These are phyloP conservation scores for Eurytoma adleriae DNA, from an alignment of 2,888 invertebrate species.

Conservation along the genomic window DNA sequence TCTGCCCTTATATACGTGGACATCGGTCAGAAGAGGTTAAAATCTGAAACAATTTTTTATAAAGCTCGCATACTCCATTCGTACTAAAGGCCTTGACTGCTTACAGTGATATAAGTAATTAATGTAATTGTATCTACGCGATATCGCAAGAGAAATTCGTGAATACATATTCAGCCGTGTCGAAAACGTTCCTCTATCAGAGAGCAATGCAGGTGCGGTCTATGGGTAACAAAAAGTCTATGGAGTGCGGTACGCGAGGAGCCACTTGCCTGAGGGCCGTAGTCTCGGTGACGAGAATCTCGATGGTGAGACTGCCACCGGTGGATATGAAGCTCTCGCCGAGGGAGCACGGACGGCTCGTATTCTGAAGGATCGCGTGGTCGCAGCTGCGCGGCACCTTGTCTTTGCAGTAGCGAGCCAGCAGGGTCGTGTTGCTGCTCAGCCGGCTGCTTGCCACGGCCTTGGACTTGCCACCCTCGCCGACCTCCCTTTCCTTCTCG, in stretches of 20 bases:
- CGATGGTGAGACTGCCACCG: conserved; percentile 88
- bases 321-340: conserved; percentile 91
- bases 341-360: conserved; percentile 84
- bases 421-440: conserved; percentile 85
- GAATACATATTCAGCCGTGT: too few relatives aligned
- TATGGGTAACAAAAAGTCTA: too few relatives aligned
- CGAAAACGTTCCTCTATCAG: too few relatives aligned
- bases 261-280: conserved; percentile 87
- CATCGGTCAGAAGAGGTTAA: too few relatives aligned
- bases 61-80: too few relatives aligned
- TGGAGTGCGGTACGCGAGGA: not conserved
- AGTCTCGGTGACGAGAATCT: conserved; percentile 87
- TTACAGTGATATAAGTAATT: too few relatives aligned
- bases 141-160: too few relatives aligned
- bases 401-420: conserved; percentile 90
- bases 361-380: conserved; percentile 83
- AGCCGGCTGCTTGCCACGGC: conserved; percentile 71
- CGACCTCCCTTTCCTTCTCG: conserved; percentile 31
- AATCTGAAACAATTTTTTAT: too few relatives aligned
- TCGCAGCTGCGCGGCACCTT: conserved; percentile 90
- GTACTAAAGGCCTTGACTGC: too few relatives aligned
- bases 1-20: too few relatives aligned
- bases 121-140: too few relatives aligned
- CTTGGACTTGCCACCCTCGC: conserved; percentile 16
- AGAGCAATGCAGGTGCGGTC: too few relatives aligned